phyloP scores from a whole-genome alignment of 2,797 vertebrate genomes.

The Syncerus caffer region DNA sequence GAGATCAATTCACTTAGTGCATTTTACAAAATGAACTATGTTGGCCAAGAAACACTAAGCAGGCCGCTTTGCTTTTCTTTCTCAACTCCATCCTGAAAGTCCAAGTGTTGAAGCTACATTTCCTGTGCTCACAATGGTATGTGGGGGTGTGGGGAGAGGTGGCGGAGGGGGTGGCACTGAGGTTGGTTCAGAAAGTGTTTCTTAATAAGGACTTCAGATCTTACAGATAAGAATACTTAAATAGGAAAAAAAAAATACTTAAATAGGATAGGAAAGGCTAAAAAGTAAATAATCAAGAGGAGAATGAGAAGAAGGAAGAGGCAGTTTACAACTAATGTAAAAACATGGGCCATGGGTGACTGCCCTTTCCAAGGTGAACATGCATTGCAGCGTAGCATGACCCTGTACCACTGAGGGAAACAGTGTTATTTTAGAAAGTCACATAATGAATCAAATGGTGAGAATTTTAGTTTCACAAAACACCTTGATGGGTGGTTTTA shows the following conservation, averaged over 20 bases:
- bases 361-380: neutral
- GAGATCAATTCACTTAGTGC: neutral
- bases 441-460: neutral
- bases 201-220: neutral
- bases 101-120: neutral
- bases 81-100: neutral
- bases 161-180: accelerated
- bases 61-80: neutral
- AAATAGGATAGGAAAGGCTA: neutral
- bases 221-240: neutral
- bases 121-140: neutral
- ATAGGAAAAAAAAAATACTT: neutral
- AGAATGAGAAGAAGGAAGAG: neutral
- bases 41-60: neutral
- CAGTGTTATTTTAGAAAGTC: neutral
- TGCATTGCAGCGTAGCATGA: too few relatives aligned
- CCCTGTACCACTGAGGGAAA: neutral
- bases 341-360: neutral
- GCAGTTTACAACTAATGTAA: neutral
- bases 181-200: neutral
- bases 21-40: neutral
- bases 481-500: neutral
- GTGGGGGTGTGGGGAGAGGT: neutral
- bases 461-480: neutral
- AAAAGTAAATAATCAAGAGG: neutral